Evolutionary conservation across 2,888 invertebrate genomes (phyloP).

Genomic region (Lasioglossum morio): DNA sequence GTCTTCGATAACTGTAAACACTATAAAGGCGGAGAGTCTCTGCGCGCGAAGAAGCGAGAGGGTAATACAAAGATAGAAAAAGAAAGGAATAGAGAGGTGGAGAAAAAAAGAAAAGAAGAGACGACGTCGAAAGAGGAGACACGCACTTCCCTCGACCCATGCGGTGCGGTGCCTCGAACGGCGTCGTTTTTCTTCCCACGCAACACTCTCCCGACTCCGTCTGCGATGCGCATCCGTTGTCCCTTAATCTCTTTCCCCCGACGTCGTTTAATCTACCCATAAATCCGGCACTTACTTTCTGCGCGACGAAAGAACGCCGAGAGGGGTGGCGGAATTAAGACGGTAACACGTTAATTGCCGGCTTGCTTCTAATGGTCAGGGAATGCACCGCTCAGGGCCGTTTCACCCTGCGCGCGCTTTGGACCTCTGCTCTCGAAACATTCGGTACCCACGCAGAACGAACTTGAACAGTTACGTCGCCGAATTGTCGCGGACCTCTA

Average conservation of each 20-base stretch:
- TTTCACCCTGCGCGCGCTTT: neutral
- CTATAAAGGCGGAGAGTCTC: conserved; percentile 31
- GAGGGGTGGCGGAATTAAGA: conserved; percentile 54
- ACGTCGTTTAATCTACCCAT: conserved; percentile 60
- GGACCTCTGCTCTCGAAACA: too few species aligned
- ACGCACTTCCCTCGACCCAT: conserved; percentile 14
- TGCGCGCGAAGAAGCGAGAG: neutral
- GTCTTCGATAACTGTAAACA: conserved; percentile 47
- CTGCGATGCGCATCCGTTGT: conserved; percentile 25
- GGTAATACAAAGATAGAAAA: neutral
- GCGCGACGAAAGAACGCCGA: conserved; percentile 26
- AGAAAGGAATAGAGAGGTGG: neutral
- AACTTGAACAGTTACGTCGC: too few species aligned
- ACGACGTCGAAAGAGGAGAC: conserved; percentile 32
- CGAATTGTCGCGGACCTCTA: too few species aligned
- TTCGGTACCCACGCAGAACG: too few species aligned
- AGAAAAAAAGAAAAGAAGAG: neutral
- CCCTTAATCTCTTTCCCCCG: conserved; percentile 28
- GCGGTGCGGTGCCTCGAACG: conserved; percentile 2
- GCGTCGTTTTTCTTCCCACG: conserved; percentile 39
- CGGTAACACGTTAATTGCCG: conserved; percentile 54
- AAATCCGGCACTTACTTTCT: conserved; percentile 59
- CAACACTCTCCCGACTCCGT: neutral
- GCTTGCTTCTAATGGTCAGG: conserved; percentile 6
- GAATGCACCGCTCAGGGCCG: conserved; percentile 6